Base-by-base conservation (phyloP, 1,140 invertebrate species). In the Matsumurasca onukii region DNA sequence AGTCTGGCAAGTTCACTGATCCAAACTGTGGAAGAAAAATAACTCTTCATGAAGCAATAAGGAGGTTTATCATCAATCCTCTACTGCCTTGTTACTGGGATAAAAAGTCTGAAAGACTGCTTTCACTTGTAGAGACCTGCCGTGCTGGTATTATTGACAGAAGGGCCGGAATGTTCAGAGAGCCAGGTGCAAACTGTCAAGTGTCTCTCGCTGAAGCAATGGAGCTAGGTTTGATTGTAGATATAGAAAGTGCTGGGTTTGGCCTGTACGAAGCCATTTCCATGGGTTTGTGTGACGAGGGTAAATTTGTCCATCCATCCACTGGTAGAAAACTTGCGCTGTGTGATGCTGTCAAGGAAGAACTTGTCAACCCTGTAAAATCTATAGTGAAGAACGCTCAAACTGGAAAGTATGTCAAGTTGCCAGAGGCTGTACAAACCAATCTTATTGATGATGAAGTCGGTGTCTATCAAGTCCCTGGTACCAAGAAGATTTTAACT, bases 21-120 rank as follows among this genome's bases (percentile, higher is more conserved):
- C 88, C 91, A 13, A 84, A 83, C 31, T 90, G 87, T 1, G 89
- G 87, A 25, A 85, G 89, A 66, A 86, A 88, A 74, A 88, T 94
- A 5, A 93, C 91, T 20, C 78, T 97, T 13, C 88, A 93, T 72
- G 93, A 96, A 80, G 88, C 92, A 3, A 92, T 95, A 76, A 82
- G 91, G 31, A 86, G 88, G 59, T 91, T 88, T 66, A 83, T 92
- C 3, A 87, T 95, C 49, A 90, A 91, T 81, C 89, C 92, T 0
- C 85, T 86, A 74, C 80, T 93, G 52, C 87, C 91, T 15, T 93
- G 91, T 75, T 93, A 91, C 75, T 93, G 89, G 79, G 88, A 93
- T 75, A 87, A 86, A 76, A 84, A 87, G 67, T 81, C 84, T 0
- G 86, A 88, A 68, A 84, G 85, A 74, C 78, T 93, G 30, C 80